Conservation (phyloP, 2,888 invertebrate genomes). For the Hoplodrina blanda region DNA sequence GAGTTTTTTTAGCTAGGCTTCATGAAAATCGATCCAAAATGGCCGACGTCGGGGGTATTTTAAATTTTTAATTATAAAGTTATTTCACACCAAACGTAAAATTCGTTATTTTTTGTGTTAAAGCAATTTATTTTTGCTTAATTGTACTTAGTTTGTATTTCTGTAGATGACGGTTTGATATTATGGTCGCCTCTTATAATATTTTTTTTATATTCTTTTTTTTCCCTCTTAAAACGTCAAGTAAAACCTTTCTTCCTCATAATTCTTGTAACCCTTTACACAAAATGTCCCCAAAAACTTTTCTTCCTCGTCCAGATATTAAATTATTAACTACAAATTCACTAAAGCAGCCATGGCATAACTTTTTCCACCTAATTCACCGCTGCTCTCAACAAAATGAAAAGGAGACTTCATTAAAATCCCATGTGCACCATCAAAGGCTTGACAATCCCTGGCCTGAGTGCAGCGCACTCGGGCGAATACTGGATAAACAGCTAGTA, state of each 20-base stretch:
- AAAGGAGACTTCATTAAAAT: constrained; percentile 47
- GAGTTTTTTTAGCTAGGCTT: too few species aligned
- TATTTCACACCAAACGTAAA: too few species aligned
- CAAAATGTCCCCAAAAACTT: not conserved
- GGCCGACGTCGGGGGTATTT: too few species aligned
- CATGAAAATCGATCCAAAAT: too few species aligned
- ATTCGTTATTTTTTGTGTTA: too few species aligned
- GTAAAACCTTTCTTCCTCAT: not conserved
- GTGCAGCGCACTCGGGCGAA: constrained; percentile 60
- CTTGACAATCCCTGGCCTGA: constrained; percentile 59
- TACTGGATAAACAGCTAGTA: constrained; percentile 70
- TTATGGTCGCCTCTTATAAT: not conserved
- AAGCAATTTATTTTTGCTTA: not conserved
- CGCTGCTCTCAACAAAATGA: constrained; percentile 44
- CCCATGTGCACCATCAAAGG: constrained; percentile 49
- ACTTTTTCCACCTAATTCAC: constrained; percentile 38
- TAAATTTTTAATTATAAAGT: too few species aligned
- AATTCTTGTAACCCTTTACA: too few species aligned
- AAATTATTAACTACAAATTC: not conserved
- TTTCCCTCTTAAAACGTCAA: not conserved
- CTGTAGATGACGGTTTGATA: not conserved
- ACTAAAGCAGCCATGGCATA: not conserved
- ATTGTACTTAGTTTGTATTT: not conserved
- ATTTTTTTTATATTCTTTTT: too few species aligned
- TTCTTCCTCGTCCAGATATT: not conserved